phyloP scores from a whole-genome alignment of 2,113 vertebrate species.

The Leptosomus discolor region DNA sequence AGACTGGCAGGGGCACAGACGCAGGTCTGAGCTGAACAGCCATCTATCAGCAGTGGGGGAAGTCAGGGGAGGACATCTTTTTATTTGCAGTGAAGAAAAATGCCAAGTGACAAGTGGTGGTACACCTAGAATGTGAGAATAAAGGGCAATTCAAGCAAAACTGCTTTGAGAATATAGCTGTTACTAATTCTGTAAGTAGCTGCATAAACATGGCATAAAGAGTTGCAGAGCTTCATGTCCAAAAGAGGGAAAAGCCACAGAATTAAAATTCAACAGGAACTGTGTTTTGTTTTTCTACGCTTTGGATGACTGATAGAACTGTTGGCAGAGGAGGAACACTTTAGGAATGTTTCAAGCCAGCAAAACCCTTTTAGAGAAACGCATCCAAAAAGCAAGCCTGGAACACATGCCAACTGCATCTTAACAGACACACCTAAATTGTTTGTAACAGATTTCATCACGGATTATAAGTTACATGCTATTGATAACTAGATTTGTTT shows the following conservation, averaged over 20 bases:
- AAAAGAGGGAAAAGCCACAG: background rate
- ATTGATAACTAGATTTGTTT: background rate
- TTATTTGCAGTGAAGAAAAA: background rate
- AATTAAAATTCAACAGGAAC: background rate
- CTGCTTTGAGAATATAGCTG: background rate
- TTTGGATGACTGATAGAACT: background rate
- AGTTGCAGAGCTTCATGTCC: background rate
- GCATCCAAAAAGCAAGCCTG: background rate
- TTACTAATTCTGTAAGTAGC: background rate
- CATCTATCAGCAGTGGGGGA: too few species aligned
- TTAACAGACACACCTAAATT: background rate
- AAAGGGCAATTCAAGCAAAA: background rate
- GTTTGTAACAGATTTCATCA: background rate
- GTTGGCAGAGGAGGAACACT: background rate
- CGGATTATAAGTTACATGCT: background rate
- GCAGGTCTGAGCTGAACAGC: fast-evolving
- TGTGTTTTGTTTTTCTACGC: background rate
- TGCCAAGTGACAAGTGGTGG: background rate
- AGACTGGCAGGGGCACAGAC: background rate
- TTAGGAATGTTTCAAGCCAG: background rate
- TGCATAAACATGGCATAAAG: background rate
- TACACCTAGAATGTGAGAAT: background rate
- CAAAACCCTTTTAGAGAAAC: background rate
- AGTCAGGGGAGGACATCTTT: background rate
- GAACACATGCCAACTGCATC: background rate